phyloP scores from a whole-genome alignment of 2,888 invertebrate genomes.

The Galerucella pusilla region DNA sequence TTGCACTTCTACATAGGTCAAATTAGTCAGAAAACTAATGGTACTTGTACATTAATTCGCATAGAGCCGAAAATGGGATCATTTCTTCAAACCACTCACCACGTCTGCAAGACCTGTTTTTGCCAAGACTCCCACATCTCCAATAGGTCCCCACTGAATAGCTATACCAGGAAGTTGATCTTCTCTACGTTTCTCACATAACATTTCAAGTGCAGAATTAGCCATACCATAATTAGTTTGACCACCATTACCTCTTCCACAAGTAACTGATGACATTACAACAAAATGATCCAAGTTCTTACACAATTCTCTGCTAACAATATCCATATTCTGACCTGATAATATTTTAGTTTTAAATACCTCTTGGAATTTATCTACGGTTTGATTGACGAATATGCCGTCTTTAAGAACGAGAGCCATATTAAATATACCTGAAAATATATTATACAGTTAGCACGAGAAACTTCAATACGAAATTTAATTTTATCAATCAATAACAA shows the following conservation, averaged over 20 bases:
- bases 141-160: constrained; percentile 53
- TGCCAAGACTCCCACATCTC: constrained; percentile 47
- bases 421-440: constrained; percentile 80
- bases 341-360: constrained; percentile 70
- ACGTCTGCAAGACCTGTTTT: constrained; percentile 31
- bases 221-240: constrained; percentile 54
- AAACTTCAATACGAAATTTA: too few species aligned
- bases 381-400: constrained; percentile 81
- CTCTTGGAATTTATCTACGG: constrained; percentile 73
- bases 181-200: constrained; percentile 48
- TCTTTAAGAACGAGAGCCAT: constrained; percentile 85
- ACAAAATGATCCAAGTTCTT: constrained; percentile 56
- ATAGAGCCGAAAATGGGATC: too few species aligned
- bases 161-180: constrained; percentile 51
- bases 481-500: too few species aligned
- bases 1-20: too few species aligned
- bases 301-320: constrained; percentile 66
- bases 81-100: too few species aligned
- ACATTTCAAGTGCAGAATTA: constrained; percentile 53
- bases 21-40: too few species aligned
- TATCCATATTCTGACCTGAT: constrained; percentile 71
- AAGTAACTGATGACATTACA: constrained; percentile 50
- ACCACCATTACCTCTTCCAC: constrained; percentile 52
- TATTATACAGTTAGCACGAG: too few species aligned
- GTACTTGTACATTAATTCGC: too few species aligned